Conservation (phyloP, 1,140 invertebrate genomes). For the Drosophila tani region DNA sequence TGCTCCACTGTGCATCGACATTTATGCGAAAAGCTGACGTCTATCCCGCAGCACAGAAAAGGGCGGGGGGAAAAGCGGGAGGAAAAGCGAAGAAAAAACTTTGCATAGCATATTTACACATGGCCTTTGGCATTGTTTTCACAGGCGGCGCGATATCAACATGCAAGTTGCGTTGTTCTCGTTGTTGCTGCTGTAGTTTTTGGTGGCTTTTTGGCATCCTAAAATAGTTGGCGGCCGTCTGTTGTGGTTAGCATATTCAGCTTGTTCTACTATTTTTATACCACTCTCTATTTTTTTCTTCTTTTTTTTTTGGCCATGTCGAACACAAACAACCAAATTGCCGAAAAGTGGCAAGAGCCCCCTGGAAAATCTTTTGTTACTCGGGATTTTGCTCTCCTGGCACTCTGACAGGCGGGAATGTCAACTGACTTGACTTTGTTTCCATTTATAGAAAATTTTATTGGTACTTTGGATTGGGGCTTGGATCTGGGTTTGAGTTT, state of each 20-base stretch:
- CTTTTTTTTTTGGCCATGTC: slow-evolving; percentile 52
- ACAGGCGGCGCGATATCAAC: slow-evolving; percentile 57
- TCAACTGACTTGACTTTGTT: slow-evolving; percentile 55
- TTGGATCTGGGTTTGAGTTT: slow-evolving; percentile 24
- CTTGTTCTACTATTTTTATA: slow-evolving; percentile 60
- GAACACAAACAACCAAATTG: slow-evolving; percentile 66
- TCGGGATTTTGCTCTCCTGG: slow-evolving; percentile 11
- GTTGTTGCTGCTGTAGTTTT: slow-evolving; percentile 34
- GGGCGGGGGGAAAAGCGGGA: background rate
- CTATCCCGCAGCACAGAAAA: slow-evolving; percentile 28
- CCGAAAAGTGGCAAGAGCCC: slow-evolving; percentile 40
- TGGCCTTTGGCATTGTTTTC: slow-evolving; percentile 79
- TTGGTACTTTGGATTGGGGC: slow-evolving; percentile 50
- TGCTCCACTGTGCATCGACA: slow-evolving; percentile 51
- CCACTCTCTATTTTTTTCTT: slow-evolving; percentile 35
- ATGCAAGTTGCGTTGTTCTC: slow-evolving; percentile 41
- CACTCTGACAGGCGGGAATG: slow-evolving; percentile 16
- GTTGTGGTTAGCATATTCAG: slow-evolving; percentile 75
- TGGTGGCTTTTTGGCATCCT: slow-evolving; percentile 70
- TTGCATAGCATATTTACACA: slow-evolving; percentile 78
- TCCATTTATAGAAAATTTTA: slow-evolving; percentile 75
- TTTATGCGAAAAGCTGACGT: slow-evolving; percentile 47
- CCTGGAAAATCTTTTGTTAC: slow-evolving; percentile 30
- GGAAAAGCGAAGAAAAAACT: slow-evolving; percentile 51
- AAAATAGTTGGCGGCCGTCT: slow-evolving; percentile 79